Base-by-base conservation (phyloP, 2,113 vertebrate species). In the Xerus inauris region DNA sequence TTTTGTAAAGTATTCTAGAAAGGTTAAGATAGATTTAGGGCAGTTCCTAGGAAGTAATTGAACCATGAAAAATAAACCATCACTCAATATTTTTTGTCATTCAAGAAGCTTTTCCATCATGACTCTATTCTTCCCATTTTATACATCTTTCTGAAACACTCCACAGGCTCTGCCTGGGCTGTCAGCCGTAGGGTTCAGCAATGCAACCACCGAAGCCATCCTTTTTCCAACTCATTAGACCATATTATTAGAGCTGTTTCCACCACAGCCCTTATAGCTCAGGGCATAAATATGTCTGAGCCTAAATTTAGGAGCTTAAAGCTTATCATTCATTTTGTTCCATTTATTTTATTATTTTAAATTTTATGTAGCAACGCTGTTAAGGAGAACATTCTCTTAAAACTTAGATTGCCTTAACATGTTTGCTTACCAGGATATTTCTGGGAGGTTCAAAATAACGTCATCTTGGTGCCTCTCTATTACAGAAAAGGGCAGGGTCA, bases 181-280 rank as follows among this genome's bases (percentile, higher is more conserved):
- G 81, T 96, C 90, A 97, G 88, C 91, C 75, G 0, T 72, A 95
- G 88, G 65, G 92, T 91, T 94, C 93, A 94, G 88, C 59, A 97
- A 89, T 62, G 40, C 82, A 95, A 89, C 65, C 42, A 95, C n/a
- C 92, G n/a, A 96, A 95, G 85, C 73, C 88, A 96, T 96, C 93
- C 94, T 89, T 97, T 97, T 97, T 97, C 94, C 89, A 93, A 94
- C 69, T 95, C 97, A 97, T 96, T 95, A 98, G 97, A 97, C 95
- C 97, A 81, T 94, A 97, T 95, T 96, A 98, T 96, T 97, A 97
- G 85, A 97, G 97, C 73, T 81, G 40, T 86, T 92, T 59, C 79
- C 73, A 83, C 86, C 62, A 84, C 7, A 73, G 73, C 73, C 93
- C 82, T 95, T 95, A 91, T 79, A 93, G 91, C 96, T 97, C 51